Base-by-base conservation (phyloP, 2,797 vertebrate species). In the Spinus pinus region DNA sequence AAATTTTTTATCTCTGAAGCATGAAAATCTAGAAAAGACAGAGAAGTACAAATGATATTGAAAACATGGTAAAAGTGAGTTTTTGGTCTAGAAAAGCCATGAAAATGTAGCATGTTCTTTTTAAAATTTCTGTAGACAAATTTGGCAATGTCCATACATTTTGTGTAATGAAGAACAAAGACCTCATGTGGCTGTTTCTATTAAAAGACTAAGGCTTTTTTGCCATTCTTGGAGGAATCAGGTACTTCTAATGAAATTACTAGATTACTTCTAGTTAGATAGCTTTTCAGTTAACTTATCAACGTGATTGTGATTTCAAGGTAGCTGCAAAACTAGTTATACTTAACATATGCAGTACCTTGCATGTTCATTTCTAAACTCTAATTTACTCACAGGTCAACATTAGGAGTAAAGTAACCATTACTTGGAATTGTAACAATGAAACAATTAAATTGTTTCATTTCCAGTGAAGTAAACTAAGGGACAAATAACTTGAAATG, bases 361-460 rank as follows among this genome's bases (percentile, higher is more conserved):
- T 57, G 35, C 13, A 31, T 5, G 7, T 82, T 70, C 14, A 90
- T 56, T 91, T 83, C 37, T 83, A 89, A 71, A 31, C 35, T 33
- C 11, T 56, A 75, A 75, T 69, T 57, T 75, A 86, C 30, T 80
- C 33, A 49, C 2, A 75, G 42, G 25, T 81, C 81, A 80, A 51
- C 6, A 22, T 23, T 51, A 84, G 66, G 20, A 81, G 16, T 49
- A 53, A 85, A 77, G 17, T 18, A 84, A 5, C 10, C 13, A 42
- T 53, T 74, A 69, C n/a, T 71, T 54, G 13, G 13, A 54, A n/a
- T 54, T 20, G 53, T 13, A 54, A 14, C 30, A 22, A n/a, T 54
- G 51, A n/a, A 54, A n/a, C 20, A 22, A 54, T 21, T 1, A 1
- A 53, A 14, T n/a, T 2, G 0, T 84, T 86, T 69, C 7, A 25